Percentiles rank a stretch among this genome's conserved stretches.
These are phyloP conservation scores for Hycleus phaleratus DNA, from an alignment of 1,140 invertebrate genomes.

Conservation along the genomic window DNA sequence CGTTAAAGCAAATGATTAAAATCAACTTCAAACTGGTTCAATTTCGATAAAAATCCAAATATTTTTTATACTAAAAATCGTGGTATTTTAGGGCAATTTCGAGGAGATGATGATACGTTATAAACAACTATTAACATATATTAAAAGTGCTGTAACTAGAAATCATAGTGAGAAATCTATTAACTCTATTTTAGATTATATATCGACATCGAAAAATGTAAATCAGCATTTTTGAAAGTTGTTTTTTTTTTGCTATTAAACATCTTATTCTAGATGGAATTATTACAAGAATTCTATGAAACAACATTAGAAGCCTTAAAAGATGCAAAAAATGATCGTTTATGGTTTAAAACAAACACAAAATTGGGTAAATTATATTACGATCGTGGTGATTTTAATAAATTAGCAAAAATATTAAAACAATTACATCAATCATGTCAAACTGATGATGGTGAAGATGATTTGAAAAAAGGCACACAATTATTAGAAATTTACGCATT, in stretches of 20 bases:
- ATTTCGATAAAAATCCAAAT: conserved; percentile 23
- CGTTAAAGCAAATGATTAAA: conserved; percentile 99
- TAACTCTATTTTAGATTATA: conserved; percentile 99
- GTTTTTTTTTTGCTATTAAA: neutral
- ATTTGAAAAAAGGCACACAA: conserved; percentile 98
- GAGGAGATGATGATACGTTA: conserved; percentile 97
- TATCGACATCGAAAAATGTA: conserved; percentile 98
- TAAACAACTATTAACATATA: conserved; percentile 94
- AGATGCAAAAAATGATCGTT: conserved; percentile 97
- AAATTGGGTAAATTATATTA: conserved; percentile 98
- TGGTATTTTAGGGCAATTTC: conserved; percentile 73
- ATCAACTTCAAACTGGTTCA: conserved; percentile 96
- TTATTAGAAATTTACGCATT: conserved; percentile 97
- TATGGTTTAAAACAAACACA: conserved; percentile 99
- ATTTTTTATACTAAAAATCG: conserved; percentile 4
- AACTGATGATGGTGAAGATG: conserved; percentile 99
- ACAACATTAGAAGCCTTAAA: conserved; percentile 96
- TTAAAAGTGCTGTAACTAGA: conserved; percentile 96
- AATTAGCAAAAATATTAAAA: conserved; percentile 93
- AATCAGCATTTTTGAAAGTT: conserved; percentile 35
- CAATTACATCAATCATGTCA: conserved; percentile 96
- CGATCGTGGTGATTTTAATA: conserved; percentile 90
- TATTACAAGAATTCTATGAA: conserved; percentile 99
- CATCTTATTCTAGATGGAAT: conserved; percentile 72
- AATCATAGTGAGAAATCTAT: conserved; percentile 99